Evolutionary conservation across 1,140 invertebrate genomes (phyloP), one percentile per base, ranked within the genome.

Genomic region (Plutomurus gul): DNA sequence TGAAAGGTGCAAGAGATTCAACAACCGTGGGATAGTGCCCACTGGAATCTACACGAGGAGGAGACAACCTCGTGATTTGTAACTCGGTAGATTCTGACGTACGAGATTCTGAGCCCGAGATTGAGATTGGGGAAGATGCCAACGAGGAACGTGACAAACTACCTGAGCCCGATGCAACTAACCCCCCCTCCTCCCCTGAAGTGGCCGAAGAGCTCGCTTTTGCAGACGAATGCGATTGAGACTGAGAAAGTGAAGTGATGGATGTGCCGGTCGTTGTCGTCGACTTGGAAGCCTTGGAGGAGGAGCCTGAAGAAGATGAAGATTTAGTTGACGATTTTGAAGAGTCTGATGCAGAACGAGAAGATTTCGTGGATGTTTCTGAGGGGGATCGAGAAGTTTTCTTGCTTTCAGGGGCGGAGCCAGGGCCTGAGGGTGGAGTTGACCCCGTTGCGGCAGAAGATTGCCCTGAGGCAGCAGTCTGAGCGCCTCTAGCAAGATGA

Each of bases 11-110:
- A 56, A 82, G 78, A 70, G 36, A 79, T 39, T 82, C 81, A 70
- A 78, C 76, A 51, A 82, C 78, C 18, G 78, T 75, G 22, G 81
- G 81, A 60, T 80, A 82, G 39, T 80, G 71, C 30, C 78, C 78
- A 65, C 77, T 78, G 27, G 81, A 75, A 71, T 82, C 81, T 49
- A 79, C 49, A 8, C 79, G 65, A 22, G 81, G 81, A 11, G 81
- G 81, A 46, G 71, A 75, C 40, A 82, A 72, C 37, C 81, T 20
- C 27, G 81, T 82, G 47, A 82, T 77, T 74, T 80, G 81, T 25
- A 82, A 75, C 75, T 82, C 81, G 27, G 81, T 82, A 5, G 81
- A 82, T 49, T 82, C 81, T n/a, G 81, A 82, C 6, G 78, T 82
- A 20, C 78, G 47, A 39, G 78, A 80, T 46, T 82, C 81, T 39